Percentiles rank a stretch among this genome's conserved stretches.
Evolutionary conservation across 1,140 invertebrate genomes (phyloP).

Genomic region (Amyelois transitella): DNA sequence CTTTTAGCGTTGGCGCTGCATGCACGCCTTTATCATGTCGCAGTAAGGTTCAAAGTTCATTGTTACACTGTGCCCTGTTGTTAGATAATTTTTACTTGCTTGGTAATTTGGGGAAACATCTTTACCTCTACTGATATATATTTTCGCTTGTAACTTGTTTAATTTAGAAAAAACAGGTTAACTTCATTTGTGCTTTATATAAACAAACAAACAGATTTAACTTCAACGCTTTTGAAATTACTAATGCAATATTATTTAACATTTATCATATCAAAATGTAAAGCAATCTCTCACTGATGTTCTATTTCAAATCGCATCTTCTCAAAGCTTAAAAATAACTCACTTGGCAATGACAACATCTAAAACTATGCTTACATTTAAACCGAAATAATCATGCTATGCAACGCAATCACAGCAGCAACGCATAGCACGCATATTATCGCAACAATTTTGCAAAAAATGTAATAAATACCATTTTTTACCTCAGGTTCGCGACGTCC

Average conservation of each 20-base stretch:
- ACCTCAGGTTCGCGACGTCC: slow-evolving; percentile 85
- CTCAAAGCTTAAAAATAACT: not conserved
- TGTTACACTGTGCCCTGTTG: not conserved
- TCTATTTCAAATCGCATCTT: not conserved
- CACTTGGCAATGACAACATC: not conserved
- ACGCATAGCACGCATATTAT: not conserved
- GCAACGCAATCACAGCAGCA: not conserved
- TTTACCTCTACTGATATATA: too few species aligned
- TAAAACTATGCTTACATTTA: not conserved
- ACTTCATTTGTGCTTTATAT: too few species aligned
- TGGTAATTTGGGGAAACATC: too few species aligned
- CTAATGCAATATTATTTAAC: not conserved
- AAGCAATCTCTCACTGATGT: not conserved
- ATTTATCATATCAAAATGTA: not conserved
- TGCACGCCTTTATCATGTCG: slow-evolving; percentile 15
- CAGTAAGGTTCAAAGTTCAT: not conserved
- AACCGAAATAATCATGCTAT: not conserved
- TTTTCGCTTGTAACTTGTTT: too few species aligned
- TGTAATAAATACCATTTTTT: not conserved
- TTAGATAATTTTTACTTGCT: not conserved
- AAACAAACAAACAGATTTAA: too few species aligned
- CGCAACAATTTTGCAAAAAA: not conserved
- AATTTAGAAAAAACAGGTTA: too few species aligned
- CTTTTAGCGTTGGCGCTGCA: slow-evolving; percentile 31
- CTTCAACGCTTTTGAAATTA: too few species aligned